Base-by-base conservation (phyloP, 2,888 invertebrate genomes). In the Patella caerulea region DNA sequence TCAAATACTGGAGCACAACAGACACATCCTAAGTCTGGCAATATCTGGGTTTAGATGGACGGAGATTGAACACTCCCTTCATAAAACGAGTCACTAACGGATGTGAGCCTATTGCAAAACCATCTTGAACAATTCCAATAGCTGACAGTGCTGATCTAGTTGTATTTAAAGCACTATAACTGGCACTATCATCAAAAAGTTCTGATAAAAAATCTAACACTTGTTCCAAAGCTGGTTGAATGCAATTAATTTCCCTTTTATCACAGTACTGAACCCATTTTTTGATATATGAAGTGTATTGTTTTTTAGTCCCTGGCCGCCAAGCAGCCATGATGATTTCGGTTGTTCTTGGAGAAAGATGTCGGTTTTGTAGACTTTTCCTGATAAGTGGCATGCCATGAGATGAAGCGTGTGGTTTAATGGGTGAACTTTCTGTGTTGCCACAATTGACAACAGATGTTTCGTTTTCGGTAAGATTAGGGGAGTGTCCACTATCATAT, bases 251-350 rank as follows among this genome's bases (percentile, higher is more conserved):
- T 14, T 24, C 17, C 70, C 19, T 15, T 74, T 34, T n/a, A 56
- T 54, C 15, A 75, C 81, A 81, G 59, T 74, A 81, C 53, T 17
- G 15, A 12, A 74, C 74, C 81, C 78, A 81, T 72, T 75, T 80
- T n/a, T n/a, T 19, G 54, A 76, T 73, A 71, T 78, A 78, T n/a
- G 55, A 12, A 15, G 45, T 34, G 59, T 80, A 80, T 69, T 78
- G 79, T 54, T 74, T 71, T 45, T 65, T 75, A 12, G 78, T 80
- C 24, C 72, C 59, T 15, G 29, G 17, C 45, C 78, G 24, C 81
- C 81, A 81, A 7, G 79, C 76, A 34, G 52, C 69, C 53, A 65
- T 34, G 55, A 78, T 75, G 34, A 78, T 72, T 24, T 75, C 14
- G 69, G n/a, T 45, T 72, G 78, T 65, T n/a, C 53, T n/a, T 45